Evolutionary conservation across 2,888 invertebrate genomes (phyloP).

Genomic region (Philonicus albiceps): DNA sequence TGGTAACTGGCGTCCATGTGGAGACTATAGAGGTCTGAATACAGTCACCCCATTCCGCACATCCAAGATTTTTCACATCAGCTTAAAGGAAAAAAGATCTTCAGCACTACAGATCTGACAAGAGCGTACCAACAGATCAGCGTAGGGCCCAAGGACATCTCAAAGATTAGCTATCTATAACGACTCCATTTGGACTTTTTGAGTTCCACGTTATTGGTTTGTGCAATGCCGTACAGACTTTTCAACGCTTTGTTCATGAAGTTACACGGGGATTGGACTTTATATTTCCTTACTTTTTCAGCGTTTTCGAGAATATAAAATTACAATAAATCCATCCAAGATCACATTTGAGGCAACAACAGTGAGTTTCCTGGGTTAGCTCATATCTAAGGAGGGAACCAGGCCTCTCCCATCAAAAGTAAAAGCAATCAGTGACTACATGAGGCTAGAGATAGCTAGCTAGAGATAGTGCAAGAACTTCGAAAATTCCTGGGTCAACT

Average conservation of each 20-base stretch:
- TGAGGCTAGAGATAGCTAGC: no score
- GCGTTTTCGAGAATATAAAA: neutral
- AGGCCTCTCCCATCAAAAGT: neutral
- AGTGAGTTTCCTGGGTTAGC: neutral
- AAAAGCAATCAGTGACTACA: neutral
- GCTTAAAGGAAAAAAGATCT: neutral
- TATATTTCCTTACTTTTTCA: neutral
- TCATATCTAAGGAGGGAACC: neutral
- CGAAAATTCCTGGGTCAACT: no score
- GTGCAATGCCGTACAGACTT: neutral
- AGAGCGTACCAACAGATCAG: neutral
- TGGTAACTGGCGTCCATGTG: no score
- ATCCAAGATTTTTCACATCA: neutral
- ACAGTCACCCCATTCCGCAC: neutral
- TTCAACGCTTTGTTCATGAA: neutral
- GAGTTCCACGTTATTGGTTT: neutral
- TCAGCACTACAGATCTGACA: neutral
- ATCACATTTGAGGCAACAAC: neutral
- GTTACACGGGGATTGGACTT: neutral
- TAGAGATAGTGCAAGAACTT: neutral
- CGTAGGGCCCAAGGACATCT: neutral
- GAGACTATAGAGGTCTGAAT: no score
- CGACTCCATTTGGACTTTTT: neutral
- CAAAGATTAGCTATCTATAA: neutral
- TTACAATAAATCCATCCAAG: neutral